These are phyloP conservation scores for Reinhardtius hippoglossoides DNA, from an alignment of 2,113 vertebrate species.

Conservation along the genomic window DNA sequence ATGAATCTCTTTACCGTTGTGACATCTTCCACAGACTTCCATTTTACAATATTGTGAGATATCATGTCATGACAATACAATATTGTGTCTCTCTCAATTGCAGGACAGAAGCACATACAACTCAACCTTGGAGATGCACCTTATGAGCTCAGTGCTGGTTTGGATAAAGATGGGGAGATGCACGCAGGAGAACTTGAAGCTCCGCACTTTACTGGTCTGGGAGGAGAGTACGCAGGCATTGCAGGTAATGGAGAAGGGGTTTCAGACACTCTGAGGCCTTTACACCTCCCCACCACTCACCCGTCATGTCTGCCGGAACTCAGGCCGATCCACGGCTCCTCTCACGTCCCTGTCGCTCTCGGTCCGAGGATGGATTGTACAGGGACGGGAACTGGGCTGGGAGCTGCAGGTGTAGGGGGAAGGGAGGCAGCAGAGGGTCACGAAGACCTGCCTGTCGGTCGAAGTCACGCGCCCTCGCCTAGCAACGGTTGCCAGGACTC, in stretches of 20 bases:
- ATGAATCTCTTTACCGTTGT: not conserved
- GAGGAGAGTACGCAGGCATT: conserved; percentile 75
- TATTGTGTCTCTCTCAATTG: conserved; percentile 15
- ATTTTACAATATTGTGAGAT: not conserved
- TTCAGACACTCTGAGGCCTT: conserved; percentile 78
- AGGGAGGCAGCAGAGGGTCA: conserved; percentile 90
- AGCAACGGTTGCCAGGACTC: conserved; percentile 97
- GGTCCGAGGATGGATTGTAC: conserved; percentile 86
- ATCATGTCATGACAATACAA: too few species aligned
- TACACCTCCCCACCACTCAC: conserved; percentile 85
- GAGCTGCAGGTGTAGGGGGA: conserved; percentile 77
- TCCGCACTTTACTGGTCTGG: conserved; percentile 79
- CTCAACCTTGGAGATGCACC: conserved; percentile 89
- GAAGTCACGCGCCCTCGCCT: conserved; percentile 83
- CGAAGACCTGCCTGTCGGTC: conserved; percentile 84
- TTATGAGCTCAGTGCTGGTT: conserved; percentile 88
- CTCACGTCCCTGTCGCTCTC: conserved; percentile 87
- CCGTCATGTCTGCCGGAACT: conserved; percentile 92
- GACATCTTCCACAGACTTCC: not conserved
- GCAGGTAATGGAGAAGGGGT: conserved; percentile 65
- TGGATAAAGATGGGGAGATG: conserved; percentile 91
- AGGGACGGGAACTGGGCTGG: conserved; percentile 63
- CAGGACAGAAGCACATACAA: conserved; percentile 96
- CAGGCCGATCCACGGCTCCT: conserved; percentile 89
- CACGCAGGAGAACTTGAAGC: conserved; percentile 76